phyloP scores from a whole-genome alignment of 2,888 invertebrate species.

The Mesopsocus fuscifrons region DNA sequence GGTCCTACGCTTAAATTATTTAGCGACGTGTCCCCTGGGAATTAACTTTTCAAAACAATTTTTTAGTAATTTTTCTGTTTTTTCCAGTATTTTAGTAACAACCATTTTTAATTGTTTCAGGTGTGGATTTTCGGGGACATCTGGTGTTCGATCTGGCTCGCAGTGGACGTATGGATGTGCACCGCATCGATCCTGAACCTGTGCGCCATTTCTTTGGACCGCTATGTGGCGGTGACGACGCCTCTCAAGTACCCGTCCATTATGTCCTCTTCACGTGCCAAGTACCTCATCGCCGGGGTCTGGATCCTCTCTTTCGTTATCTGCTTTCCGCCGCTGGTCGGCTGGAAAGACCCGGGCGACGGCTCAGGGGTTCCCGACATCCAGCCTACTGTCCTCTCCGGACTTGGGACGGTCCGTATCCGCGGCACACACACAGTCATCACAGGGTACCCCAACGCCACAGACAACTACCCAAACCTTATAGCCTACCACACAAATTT shows the following conservation, averaged over 20 bases:
- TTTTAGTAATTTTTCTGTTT: too few species aligned
- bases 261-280: slow-evolving; percentile 69
- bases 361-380: too few species aligned
- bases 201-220: slow-evolving; percentile 84
- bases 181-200: slow-evolving; percentile 93
- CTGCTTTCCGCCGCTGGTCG: slow-evolving; percentile 88
- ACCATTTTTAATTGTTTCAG: slow-evolving; percentile 27
- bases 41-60: too few species aligned
- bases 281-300: slow-evolving; percentile 70
- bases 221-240: slow-evolving; percentile 92
- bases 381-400: background rate
- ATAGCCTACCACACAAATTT: slow-evolving; percentile 1
- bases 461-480: background rate
- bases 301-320: slow-evolving; percentile 94
- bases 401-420: background rate
- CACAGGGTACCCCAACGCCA: background rate
- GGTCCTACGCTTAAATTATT: too few species aligned
- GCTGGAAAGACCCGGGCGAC: slow-evolving; percentile 56
- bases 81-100: too few species aligned
- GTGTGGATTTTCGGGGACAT: slow-evolving; percentile 94
- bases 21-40: too few species aligned
- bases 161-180: slow-evolving; percentile 97
- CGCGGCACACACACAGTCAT: slow-evolving; percentile 4
- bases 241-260: slow-evolving; percentile 88
- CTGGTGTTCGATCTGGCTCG: slow-evolving; percentile 94